Evolutionary conservation across 2,797 vertebrate species (phyloP).

Genomic region (Sebastes diploproa): DNA sequence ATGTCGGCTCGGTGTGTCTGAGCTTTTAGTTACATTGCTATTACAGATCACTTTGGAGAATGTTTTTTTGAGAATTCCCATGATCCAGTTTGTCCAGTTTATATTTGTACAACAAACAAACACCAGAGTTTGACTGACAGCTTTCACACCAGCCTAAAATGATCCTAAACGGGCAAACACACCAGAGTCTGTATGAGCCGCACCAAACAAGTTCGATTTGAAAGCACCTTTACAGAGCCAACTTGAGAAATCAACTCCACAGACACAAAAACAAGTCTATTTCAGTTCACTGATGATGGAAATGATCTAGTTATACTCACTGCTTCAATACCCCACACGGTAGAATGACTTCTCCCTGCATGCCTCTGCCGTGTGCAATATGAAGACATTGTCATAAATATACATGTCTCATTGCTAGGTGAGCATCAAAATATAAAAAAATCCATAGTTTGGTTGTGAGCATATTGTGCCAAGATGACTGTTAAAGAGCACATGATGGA

Average conservation of each 20-base stretch:
- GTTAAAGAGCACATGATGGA: neutral
- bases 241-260: neutral
- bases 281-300: neutral
- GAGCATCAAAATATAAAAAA: neutral
- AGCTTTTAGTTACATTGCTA: too few species aligned
- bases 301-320: neutral
- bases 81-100: too few species aligned
- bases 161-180: too few species aligned
- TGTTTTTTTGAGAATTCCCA: too few species aligned
- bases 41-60: too few species aligned
- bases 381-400: neutral
- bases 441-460: neutral
- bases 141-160: too few species aligned
- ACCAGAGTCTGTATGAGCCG: too few species aligned
- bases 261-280: neutral
- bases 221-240: neutral
- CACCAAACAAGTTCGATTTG: too few species aligned
- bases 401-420: neutral
- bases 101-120: too few species aligned
- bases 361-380: neutral
- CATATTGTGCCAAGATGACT: neutral
- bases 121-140: too few species aligned
- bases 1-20: too few species aligned
- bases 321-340: too few species aligned
- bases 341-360: neutral